Conservation (phyloP, 2,113 vertebrate genomes). For the Nettapus auritus region DNA sequence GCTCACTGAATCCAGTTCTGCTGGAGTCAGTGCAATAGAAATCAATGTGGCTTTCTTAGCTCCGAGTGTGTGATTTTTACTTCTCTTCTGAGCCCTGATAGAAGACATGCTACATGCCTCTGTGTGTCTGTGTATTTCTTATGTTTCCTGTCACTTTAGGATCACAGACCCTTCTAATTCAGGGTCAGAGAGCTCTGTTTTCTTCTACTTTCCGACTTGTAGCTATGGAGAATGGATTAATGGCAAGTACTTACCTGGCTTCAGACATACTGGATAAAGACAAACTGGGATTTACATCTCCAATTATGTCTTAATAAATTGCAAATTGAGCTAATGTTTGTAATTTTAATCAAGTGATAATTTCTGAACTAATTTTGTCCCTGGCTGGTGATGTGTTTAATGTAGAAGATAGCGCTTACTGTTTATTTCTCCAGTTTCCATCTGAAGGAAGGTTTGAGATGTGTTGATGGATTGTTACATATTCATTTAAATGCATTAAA, state of each 20-base stretch:
- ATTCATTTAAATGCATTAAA: constrained; percentile 1
- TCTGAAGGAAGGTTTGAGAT: constrained; percentile 17
- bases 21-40: not conserved
- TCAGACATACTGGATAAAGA: not conserved
- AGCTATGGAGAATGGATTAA: not conserved
- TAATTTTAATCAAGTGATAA: constrained; percentile 55
- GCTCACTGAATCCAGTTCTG: not conserved
- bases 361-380: constrained; percentile 39
- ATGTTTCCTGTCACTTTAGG: not conserved
- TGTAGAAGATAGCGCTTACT: not conserved
- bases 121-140: not conserved
- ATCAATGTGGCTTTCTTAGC: not conserved
- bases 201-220: not conserved
- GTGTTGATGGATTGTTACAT: constrained; percentile 28
- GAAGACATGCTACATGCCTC: not conserved
- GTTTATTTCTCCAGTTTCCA: not conserved
- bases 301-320: constrained; percentile 17
- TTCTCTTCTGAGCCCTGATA: not conserved
- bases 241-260: not conserved
- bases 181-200: not conserved
- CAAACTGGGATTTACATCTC: not conserved
- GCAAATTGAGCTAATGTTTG: constrained; percentile 9
- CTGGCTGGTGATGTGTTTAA: constrained; percentile 1
- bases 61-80: not conserved
- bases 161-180: not conserved